A percentile compares a stretch with the other conserved stretches of the same genome.
Evolutionary conservation across 2,888 invertebrate species (phyloP).

Genomic region (Catocala sponsa): DNA sequence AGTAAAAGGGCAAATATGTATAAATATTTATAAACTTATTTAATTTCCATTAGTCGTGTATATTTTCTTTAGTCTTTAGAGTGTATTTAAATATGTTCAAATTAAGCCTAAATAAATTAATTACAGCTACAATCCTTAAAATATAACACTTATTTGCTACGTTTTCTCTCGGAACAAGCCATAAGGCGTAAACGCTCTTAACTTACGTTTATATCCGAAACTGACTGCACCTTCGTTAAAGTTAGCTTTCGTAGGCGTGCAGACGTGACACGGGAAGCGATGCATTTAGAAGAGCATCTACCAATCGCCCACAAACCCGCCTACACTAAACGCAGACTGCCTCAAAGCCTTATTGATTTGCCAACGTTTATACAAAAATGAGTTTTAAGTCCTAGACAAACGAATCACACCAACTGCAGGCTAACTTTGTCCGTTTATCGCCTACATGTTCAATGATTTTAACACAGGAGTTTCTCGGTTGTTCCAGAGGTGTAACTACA

Average conservation of each 20-base stretch:
- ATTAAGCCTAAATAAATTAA: no score
- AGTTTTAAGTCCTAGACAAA: conserved; percentile 3
- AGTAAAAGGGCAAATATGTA: no score
- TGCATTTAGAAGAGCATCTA: conserved; percentile 47
- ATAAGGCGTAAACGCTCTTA: no score
- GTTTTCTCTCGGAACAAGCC: no score
- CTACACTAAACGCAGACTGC: conserved; percentile 28
- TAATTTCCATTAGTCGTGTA: no score
- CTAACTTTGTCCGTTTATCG: conserved; percentile 21
- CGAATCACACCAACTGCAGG: conserved; percentile 6
- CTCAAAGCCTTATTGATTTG: background rate
- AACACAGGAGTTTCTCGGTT: conserved; percentile 29
- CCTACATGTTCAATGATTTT: conserved; percentile 38
- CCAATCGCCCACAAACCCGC: conserved; percentile 48
- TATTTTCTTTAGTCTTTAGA: no score
- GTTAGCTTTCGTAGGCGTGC: conserved; percentile 36
- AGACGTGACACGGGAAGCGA: conserved; percentile 43
- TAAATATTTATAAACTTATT: no score
- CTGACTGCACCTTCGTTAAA: conserved; percentile 39
- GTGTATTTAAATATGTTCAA: no score
- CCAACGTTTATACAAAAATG: conserved; percentile 9
- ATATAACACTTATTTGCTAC: no score
- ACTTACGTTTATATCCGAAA: conserved; percentile 24
- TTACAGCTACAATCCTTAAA: no score
- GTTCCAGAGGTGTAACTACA: conserved; percentile 40